phyloP scores from a whole-genome alignment of 2,113 vertebrate species.

The Solea solea region DNA sequence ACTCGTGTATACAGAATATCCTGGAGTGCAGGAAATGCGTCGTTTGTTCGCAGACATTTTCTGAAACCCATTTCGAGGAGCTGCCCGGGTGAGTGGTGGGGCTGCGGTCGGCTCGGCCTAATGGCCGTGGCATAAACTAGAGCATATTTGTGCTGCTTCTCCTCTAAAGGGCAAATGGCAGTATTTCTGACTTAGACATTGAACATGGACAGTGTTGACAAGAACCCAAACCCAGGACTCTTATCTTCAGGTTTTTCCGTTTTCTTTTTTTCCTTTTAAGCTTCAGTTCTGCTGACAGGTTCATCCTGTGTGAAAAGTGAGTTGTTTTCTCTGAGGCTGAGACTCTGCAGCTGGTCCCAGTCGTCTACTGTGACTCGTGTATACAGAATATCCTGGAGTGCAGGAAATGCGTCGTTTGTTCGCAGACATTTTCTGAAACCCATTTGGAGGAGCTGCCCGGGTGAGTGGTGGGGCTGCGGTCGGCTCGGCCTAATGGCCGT shows the following conservation, averaged over 20 bases:
- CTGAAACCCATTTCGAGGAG: slow-evolving; percentile 7
- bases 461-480: slow-evolving; percentile 22
- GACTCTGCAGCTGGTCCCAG: not conserved
- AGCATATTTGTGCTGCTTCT: slow-evolving; percentile 53
- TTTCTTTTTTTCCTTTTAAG: slow-evolving; percentile 6
- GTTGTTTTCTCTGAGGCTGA: slow-evolving; percentile 30
- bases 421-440: slow-evolving; percentile 8
- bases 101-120: slow-evolving; percentile 28
- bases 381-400: slow-evolving; percentile 5
- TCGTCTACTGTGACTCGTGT: slow-evolving; percentile 1
- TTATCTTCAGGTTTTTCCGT: not conserved
- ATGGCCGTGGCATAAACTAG: slow-evolving; percentile 39
- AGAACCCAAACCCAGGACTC: slow-evolving; percentile 2
- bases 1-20: slow-evolving; percentile 2
- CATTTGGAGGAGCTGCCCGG: slow-evolving; percentile 1
- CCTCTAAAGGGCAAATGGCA: slow-evolving; percentile 43
- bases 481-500: slow-evolving; percentile 39
- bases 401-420: slow-evolving; percentile 24
- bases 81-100: slow-evolving; percentile 8
- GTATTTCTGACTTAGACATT: slow-evolving; percentile 12
- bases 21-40: slow-evolving; percentile 27
- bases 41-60: slow-evolving; percentile 5
- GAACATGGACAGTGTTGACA: slow-evolving; percentile 20
- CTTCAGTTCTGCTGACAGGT: slow-evolving; percentile 9
- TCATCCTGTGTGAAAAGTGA: slow-evolving; percentile 35